Evolutionary conservation across 2,797 vertebrate species (phyloP), one percentile per base, ranked within the genome.

Genomic region (Catharus ustulatus): DNA sequence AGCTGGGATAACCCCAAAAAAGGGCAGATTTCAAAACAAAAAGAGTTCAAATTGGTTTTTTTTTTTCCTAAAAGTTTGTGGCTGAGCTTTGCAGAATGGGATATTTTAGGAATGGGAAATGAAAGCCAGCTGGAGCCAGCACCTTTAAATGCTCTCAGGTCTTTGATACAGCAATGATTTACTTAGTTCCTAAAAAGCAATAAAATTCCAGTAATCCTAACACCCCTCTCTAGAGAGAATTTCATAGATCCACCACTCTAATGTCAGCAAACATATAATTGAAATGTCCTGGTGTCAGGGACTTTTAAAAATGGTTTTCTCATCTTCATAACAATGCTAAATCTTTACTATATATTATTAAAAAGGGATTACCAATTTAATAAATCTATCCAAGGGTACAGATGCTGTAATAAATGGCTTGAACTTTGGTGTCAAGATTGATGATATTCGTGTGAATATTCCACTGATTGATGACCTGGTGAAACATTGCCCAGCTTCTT

Each of bases 291-390:
- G 20, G 4, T 86, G 90, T 87, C 93, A 95, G 76, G 69, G 54
- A 71, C 80, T 92, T 81, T 96, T 92, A 86, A 89, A 97, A 93
- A 96, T 94, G 86, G 81, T 84, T 94, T 89, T 93, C 89, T 84
- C 93, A 95, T 96, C 94, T 95, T 94, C 91, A 94, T 94, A 95
- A 96, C 92, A 97, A 97, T 87, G 92, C 92, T 97, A 96, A 96
- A 94, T 96, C 86, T 94, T 96, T 57, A 89, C 81, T 90, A 92
- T 96, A 68, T 96, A 96, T 94, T 95, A 95, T 94, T 97, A 94
- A 97, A 96, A 95, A 96, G 89, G 89, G 71, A 95, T 96, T 94
- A 94, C 63, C 76, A 81, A 77, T 93, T 92, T 91, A 91, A 97
- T 96, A 96, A 96, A 96, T 95, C 95, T 87, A 57, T 91, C 89